These are phyloP conservation scores for Hirtodrosophila trivittata DNA, from an alignment of 2,888 invertebrate genomes.

Conservation along the genomic window DNA sequence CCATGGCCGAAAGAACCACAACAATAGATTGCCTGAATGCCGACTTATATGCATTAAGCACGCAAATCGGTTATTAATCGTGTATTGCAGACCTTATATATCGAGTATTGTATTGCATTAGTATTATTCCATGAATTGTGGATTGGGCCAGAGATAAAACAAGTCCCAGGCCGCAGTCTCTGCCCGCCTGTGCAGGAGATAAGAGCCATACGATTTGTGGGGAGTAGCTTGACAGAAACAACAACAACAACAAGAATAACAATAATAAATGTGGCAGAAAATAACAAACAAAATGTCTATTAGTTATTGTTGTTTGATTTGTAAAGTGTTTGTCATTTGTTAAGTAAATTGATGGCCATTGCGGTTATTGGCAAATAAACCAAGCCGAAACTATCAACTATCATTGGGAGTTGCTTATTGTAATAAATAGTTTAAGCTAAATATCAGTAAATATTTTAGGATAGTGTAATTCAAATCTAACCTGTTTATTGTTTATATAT, in stretches of 20 bases:
- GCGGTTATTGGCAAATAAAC: constrained; percentile 65
- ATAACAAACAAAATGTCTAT: constrained; percentile 66
- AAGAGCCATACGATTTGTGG: constrained; percentile 63
- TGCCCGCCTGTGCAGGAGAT: constrained; percentile 45
- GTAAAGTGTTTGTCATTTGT: constrained; percentile 77
- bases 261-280: constrained; percentile 40
- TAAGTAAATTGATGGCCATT: constrained; percentile 68
- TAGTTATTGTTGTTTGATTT: constrained; percentile 80
- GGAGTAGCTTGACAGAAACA: constrained; percentile 3
- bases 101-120: constrained; percentile 48
- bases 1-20: no score
- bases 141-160: constrained; percentile 46
- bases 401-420: background rate
- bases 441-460: no score
- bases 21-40: background rate
- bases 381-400: no score
- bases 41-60: constrained; percentile 64
- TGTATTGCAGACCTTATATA: constrained; percentile 34
- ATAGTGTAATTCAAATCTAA: no score
- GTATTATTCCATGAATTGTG: constrained; percentile 14
- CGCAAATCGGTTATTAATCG: constrained; percentile 79
- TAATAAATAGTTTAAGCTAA: background rate
- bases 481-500: no score
- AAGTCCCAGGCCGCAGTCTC: constrained; percentile 21
- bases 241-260: constrained; percentile 2